These are phyloP conservation scores for Conus betulinus DNA, from an alignment of 1,140 invertebrate genomes.

Conservation along the genomic window DNA sequence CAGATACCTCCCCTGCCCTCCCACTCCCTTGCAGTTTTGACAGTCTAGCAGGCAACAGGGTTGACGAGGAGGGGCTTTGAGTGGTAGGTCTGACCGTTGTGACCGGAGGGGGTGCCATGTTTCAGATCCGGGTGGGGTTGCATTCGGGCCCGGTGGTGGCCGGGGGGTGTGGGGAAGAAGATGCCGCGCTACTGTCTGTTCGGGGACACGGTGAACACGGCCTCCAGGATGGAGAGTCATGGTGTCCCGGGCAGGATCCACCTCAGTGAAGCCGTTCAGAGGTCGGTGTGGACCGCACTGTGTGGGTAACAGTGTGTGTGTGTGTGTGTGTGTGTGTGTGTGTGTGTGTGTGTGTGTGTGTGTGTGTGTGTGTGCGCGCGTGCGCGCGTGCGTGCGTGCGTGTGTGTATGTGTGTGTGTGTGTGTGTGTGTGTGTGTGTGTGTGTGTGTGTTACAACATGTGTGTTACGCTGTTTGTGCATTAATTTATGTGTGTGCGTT, in stretches of 20 bases:
- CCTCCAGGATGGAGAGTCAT: constrained; percentile 51
- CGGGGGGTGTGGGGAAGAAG: constrained; percentile 68
- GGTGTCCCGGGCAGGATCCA: constrained; percentile 58
- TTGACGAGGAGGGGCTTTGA: no score
- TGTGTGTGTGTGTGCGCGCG: neutral
- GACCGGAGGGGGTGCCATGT: no score
- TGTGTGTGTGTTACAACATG: no score
- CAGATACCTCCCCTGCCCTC: no score
- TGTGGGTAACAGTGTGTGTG: neutral
- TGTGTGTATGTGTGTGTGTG: neutral
- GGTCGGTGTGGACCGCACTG: neutral
- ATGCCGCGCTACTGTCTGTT: constrained; percentile 71
- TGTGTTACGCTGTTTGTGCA: no score
- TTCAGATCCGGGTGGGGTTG: constrained; percentile 91
- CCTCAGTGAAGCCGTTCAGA: constrained; percentile 40
- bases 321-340: neutral
- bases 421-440: no score
- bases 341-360: neutral
- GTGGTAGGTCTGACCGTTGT: no score
- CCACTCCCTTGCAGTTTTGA: no score
- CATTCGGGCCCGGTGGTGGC: constrained; percentile 81
- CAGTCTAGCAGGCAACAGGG: no score
- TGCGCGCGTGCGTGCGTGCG: neutral
- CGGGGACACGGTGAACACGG: constrained; percentile 73
- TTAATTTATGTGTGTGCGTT: no score